Percentiles rank a stretch among this genome's conserved stretches.
phyloP scores from a whole-genome alignment of 2,113 vertebrate species.

The Hoplias malabaricus region DNA sequence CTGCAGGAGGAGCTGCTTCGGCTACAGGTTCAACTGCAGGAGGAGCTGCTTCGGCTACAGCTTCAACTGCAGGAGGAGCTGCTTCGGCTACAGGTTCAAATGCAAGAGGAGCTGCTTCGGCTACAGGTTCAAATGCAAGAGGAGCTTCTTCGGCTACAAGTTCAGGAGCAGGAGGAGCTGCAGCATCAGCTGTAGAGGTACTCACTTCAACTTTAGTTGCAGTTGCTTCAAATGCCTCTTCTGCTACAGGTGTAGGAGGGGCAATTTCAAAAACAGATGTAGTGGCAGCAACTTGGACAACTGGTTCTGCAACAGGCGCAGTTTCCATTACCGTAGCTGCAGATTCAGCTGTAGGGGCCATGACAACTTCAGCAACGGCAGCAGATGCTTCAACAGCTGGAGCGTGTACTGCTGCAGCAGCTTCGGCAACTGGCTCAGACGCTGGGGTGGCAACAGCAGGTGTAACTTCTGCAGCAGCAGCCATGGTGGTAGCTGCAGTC shows the following conservation, averaged over 20 bases:
- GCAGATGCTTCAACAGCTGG: neutral
- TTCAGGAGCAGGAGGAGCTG: neutral
- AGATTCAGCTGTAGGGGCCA: neutral
- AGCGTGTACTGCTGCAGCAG: neutral
- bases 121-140: neutral
- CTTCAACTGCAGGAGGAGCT: conserved; percentile 5
- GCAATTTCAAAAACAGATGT: conserved; percentile 13
- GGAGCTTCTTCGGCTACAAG: neutral
- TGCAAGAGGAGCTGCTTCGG: neutral
- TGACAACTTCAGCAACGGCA: neutral
- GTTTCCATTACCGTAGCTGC: conserved; percentile 17
- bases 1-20: neutral
- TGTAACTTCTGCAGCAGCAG: neutral
- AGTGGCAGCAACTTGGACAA: neutral
- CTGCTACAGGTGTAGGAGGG: neutral
- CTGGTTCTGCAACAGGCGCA: neutral
- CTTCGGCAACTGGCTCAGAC: conserved; percentile 10
- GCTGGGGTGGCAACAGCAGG: neutral
- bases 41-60: neutral
- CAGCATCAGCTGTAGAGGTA: neutral
- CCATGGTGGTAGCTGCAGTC: conserved; percentile 21
- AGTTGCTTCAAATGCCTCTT: neutral
- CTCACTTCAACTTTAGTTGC: neutral
- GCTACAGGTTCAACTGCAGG: neutral
- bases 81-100: neutral